A percentile compares a stretch with the other conserved stretches of the same genome.
Conservation (phyloP, 2,888 invertebrate genomes). For the Mimas tiliae region DNA sequence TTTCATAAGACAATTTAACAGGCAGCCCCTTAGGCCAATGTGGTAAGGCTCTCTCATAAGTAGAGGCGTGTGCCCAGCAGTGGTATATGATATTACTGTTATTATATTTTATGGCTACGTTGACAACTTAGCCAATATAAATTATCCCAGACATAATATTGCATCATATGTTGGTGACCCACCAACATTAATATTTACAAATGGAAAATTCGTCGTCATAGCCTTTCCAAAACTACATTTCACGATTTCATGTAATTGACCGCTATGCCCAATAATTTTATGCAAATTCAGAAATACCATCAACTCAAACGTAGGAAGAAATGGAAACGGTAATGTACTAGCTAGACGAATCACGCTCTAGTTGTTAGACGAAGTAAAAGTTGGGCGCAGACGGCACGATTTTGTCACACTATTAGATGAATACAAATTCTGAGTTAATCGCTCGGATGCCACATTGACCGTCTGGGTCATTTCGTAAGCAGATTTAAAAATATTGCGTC, state of each 20-base stretch:
- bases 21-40: too few relatives aligned
- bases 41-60: too few relatives aligned
- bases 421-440: conserved; percentile 28
- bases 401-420: conserved; percentile 29
- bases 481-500: conserved; percentile 17
- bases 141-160: too few relatives aligned
- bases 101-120: too few relatives aligned
- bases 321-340: conserved; percentile 32
- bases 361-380: conserved; percentile 51
- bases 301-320: conserved; percentile 31
- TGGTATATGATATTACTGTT: too few relatives aligned
- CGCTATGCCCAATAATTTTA: conserved; percentile 29
- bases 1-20: too few relatives aligned
- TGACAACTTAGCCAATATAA: too few relatives aligned
- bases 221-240: background rate
- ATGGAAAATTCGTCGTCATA: background rate
- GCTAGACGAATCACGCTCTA: conserved; percentile 53
- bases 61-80: too few relatives aligned
- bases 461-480: conserved; percentile 22
- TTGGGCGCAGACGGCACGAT: conserved; percentile 31
- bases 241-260: background rate
- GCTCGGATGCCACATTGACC: conserved; percentile 18
- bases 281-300: conserved; percentile 39
- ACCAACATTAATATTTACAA: background rate
- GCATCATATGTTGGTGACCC: too few relatives aligned